phyloP scores from a whole-genome alignment of 2,888 invertebrate genomes.

The Machimus rusticus region DNA sequence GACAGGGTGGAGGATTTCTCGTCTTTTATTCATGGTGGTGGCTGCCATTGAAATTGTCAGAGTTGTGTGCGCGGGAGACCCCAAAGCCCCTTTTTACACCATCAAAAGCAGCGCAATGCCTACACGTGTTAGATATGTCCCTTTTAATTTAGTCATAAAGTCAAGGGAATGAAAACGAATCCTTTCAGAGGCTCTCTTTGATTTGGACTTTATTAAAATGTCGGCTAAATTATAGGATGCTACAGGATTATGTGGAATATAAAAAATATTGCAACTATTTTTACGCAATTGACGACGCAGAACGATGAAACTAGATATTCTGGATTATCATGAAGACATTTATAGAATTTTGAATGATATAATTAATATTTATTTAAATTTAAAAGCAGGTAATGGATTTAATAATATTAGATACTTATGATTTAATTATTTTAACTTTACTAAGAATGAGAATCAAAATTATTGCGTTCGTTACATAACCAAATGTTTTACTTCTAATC shows the following conservation, averaged over 20 bases:
- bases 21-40: not conserved
- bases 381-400: too few relatives aligned
- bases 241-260: not conserved
- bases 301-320: not conserved
- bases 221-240: not conserved
- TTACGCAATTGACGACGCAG: not conserved
- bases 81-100: not conserved
- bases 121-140: not conserved
- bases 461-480: too few relatives aligned
- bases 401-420: too few relatives aligned
- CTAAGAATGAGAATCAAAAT: too few relatives aligned
- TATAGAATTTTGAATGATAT: not conserved
- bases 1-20: not conserved
- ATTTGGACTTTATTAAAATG: not conserved
- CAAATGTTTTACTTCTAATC: too few relatives aligned
- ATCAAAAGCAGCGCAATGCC: not conserved
- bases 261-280: not conserved
- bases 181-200: not conserved
- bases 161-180: not conserved
- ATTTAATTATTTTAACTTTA: too few relatives aligned
- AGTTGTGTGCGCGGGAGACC: not conserved
- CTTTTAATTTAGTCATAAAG: not conserved
- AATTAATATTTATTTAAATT: too few relatives aligned
- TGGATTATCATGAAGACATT: not conserved
- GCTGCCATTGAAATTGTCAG: not conserved